These are phyloP conservation scores for Conus canariensis DNA, from an alignment of 2,888 invertebrate genomes.

Conservation along the genomic window DNA sequence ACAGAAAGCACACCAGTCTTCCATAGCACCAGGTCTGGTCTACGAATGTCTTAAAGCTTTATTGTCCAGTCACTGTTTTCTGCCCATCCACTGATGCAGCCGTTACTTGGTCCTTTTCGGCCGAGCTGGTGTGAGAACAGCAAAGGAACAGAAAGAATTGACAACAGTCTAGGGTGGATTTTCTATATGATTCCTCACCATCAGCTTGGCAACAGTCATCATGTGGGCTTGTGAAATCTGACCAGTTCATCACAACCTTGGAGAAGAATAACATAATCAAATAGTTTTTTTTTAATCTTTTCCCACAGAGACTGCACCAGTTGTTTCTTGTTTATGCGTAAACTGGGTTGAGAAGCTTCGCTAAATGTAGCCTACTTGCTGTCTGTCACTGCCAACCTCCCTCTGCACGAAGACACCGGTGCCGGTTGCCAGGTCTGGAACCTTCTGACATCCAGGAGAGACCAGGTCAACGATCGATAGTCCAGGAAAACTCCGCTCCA, in stretches of 20 bases:
- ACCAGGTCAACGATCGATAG: no score
- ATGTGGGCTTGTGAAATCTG: background rate
- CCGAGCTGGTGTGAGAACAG: background rate
- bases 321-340: background rate
- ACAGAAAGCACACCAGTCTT: constrained; percentile 25
- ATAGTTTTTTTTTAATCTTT: background rate
- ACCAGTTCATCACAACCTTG: constrained; percentile 33
- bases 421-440: no score
- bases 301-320: background rate
- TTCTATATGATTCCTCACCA: background rate
- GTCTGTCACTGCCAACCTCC: no score
- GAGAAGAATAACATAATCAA: background rate
- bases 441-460: no score
- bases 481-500: no score
- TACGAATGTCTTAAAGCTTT: constrained; percentile 25
- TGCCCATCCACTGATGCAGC: background rate
- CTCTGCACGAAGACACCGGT: no score
- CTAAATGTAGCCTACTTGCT: no score
- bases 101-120: background rate
- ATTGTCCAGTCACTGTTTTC: background rate
- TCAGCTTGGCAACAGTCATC: background rate
- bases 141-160: background rate
- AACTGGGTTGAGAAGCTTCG: no score
- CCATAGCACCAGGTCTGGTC: constrained; percentile 23
- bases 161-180: background rate